Percentiles rank a stretch among this genome's conserved stretches.
Conservation (phyloP, 2,888 invertebrate species). For the Thalpophila matura region DNA sequence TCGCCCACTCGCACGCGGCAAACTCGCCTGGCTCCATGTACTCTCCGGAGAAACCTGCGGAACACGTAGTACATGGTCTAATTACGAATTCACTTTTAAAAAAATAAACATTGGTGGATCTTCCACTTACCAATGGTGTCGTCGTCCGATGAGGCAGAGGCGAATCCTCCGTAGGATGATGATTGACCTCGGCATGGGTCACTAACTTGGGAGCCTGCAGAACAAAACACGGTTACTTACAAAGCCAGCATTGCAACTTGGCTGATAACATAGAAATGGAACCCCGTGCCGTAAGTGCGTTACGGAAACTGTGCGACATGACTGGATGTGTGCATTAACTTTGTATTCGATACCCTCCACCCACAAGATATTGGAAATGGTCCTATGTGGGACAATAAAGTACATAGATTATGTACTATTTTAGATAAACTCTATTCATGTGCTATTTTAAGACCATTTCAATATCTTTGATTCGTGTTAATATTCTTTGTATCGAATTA, state of each 20-base stretch:
- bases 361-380: constrained; percentile 28
- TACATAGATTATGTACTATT: neutral
- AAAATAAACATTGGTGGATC: neutral
- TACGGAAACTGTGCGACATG: constrained; percentile 53
- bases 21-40: constrained; percentile 88
- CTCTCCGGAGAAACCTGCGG: constrained; percentile 88
- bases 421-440: neutral
- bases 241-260: neutral
- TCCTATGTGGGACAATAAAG: constrained; percentile 3
- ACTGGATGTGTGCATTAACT: constrained; percentile 43
- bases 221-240: constrained; percentile 8
- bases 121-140: constrained; percentile 87
- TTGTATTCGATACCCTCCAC: constrained; percentile 47
- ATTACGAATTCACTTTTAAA: neutral
- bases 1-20: constrained; percentile 82
- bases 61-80: neutral
- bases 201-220: constrained; percentile 85
- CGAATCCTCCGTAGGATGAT: constrained; percentile 90
- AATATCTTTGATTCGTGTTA: neutral
- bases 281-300: constrained; percentile 49
- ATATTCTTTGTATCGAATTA: neutral
- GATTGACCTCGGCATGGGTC: constrained; percentile 91
- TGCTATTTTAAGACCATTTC: neutral
- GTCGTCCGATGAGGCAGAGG: constrained; percentile 91
- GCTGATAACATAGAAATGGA: constrained; percentile 33